Evolutionary conservation across 2,113 vertebrate species (phyloP), one percentile per base, ranked within the genome.

Genomic region (Sterrhoptilus dennistouni): DNA sequence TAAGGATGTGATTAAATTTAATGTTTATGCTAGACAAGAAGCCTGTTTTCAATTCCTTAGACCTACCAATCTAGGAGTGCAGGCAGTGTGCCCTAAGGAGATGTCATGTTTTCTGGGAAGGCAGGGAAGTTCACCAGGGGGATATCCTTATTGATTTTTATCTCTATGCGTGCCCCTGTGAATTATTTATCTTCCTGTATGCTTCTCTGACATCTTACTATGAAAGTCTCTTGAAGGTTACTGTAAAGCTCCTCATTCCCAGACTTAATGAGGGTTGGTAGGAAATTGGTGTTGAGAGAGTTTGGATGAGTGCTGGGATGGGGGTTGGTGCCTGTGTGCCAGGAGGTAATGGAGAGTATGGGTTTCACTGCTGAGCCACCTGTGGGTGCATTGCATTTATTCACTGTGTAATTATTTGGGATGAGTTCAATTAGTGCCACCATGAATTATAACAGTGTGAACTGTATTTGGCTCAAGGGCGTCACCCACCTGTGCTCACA

Each of bases 111-210:
- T 94, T 93, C 90, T 89, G 56, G 57, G 68, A 91, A 92, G 64
- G 57, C 66, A 78, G 49, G 40, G 54, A 40, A 77, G 12, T 61
- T 96, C 47, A 77, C 72, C 17, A 4, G 49, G 47, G 76, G 60
- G 36, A 75, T 78, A 63, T 59, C 49, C 36, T 49, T 45, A 74
- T 81, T 84, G 83, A 78, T 92, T 94, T 90, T 83, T 40, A 53
- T 60, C 50, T 90, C 87, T 18, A 1, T 71, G 45, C 25, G 0
- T 60, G 31, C 49, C 52, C 60, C 52, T 78, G 88, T 83, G 88
- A 92, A 92, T 95, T 93, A 85, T 95, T 95, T 92, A 95, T 92
- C 79, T 93, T 87, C 74, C 59, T 91, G 38, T 76, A 61, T 88
- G 72, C 74, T 59, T 87, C 85, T 68, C 72, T 81, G 56, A 27